phyloP scores from a whole-genome alignment of 2,888 invertebrate species.

The Drosophila tanythrix region DNA sequence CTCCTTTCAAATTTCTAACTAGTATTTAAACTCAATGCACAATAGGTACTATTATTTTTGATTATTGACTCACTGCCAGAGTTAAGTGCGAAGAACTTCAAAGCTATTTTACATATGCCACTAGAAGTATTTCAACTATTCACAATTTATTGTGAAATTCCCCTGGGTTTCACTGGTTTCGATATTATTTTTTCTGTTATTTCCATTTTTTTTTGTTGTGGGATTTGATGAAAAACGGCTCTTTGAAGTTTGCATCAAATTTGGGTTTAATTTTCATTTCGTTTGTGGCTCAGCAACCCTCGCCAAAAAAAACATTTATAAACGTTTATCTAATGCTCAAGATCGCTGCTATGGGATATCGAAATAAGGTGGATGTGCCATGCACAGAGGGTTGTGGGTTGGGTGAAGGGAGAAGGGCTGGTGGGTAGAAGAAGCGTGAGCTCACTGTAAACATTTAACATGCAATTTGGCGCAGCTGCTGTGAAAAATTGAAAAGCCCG shows the following conservation, averaged over 20 bases:
- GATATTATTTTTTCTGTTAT: slow-evolving; percentile 24
- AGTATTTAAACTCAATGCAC: neutral
- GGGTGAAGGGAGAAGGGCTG: neutral
- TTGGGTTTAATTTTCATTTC: slow-evolving; percentile 66
- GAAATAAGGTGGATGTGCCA: slow-evolving; percentile 6
- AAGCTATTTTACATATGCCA: slow-evolving; percentile 34
- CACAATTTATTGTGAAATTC: slow-evolving; percentile 42
- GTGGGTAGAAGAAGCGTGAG: neutral
- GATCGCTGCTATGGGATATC: slow-evolving; percentile 47
- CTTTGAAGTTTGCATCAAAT: slow-evolving; percentile 67
- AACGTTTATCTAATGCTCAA: slow-evolving; percentile 70
- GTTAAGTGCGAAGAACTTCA: slow-evolving; percentile 18
- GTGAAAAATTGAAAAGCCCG: slow-evolving; percentile 63
- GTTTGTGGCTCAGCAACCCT: slow-evolving; percentile 60
- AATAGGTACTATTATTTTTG: neutral
- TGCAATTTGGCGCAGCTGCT: slow-evolving; percentile 78
- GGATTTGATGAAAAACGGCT: slow-evolving; percentile 33
- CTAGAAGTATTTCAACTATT: slow-evolving; percentile 40
- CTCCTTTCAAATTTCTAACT: neutral
- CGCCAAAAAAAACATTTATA: slow-evolving; percentile 34
- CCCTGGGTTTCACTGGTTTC: slow-evolving; percentile 34
- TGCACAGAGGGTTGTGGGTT: neutral
- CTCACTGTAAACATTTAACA: slow-evolving; percentile 64
- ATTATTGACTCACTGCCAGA: neutral
- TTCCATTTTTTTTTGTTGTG: slow-evolving; percentile 14